Conservation (phyloP, 2,888 invertebrate genomes). For the Leucophenga montana region DNA sequence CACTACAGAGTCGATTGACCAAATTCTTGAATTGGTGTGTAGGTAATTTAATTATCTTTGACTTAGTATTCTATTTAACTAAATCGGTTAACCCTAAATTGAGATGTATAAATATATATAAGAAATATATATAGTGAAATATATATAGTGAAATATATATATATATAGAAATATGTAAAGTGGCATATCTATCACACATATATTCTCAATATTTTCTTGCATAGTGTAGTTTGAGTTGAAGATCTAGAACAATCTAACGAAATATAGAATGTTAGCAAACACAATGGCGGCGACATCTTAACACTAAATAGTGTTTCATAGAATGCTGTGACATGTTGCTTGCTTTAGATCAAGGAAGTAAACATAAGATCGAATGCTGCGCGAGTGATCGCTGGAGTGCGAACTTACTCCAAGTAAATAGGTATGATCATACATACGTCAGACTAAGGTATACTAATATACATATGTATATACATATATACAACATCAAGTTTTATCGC, state of each 20-base stretch:
- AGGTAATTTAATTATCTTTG: too few relatives aligned
- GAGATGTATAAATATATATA: too few relatives aligned
- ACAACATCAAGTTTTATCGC: conserved; percentile 70
- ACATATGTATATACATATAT: conserved; percentile 54
- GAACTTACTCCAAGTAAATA: conserved; percentile 23
- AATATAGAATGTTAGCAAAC: background rate
- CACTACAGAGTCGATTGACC: too few relatives aligned
- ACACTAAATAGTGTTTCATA: conserved; percentile 35
- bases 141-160: too few relatives aligned
- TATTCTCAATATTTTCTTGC: too few relatives aligned
- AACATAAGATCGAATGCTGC: conserved; percentile 2
- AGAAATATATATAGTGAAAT: too few relatives aligned
- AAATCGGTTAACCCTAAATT: too few relatives aligned
- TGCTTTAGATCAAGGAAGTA: conserved; percentile 30
- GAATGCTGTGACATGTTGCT: conserved; percentile 52
- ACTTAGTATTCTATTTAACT: too few relatives aligned
- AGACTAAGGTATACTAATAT: conserved; percentile 30
- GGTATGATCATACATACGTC: background rate
- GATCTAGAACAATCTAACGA: background rate
- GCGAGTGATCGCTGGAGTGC: conserved; percentile 16
- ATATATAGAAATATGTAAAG: too few relatives aligned
- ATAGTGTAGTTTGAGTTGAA: conserved; percentile 57
- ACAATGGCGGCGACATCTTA: conserved; percentile 21
- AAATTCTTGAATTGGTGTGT: too few relatives aligned
- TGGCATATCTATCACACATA: too few relatives aligned